Base-by-base conservation (phyloP, 2,797 vertebrate species). In the Sandelia bainsii region DNA sequence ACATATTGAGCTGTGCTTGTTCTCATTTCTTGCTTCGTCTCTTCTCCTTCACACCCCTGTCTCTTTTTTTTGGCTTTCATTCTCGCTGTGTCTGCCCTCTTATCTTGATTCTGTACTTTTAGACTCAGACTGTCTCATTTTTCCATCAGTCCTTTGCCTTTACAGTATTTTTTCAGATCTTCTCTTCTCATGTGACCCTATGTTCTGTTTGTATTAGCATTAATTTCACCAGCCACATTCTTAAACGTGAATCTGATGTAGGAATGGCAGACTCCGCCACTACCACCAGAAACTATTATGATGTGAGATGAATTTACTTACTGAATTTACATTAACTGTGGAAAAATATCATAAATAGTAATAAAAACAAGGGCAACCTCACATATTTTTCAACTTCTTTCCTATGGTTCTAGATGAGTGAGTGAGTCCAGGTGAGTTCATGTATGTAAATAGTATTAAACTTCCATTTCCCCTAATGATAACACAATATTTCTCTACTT, bases 11-110 rank as follows among this genome's bases (percentile, higher is more conserved):
- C 60, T 19, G 16, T 22, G 19, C 62, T 56, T 42, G 39, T 44
- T 75, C 29, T 71, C 59, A 62, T 79, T 68, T 77, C 51, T 64
- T 25, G 58, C 66, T 48, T 59, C 53, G 53, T 75, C 73, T 54
- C 40, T 42, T 34, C 56, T 57, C 42, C 65, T 32, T 60, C 54
- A 51, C 54, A 34, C 22, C 19, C 32, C 52, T 42, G 46, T 13
- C 52, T 51, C 20, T 46, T 61, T 56, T n/a, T 40, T 64, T 23
- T 0, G 3, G n/a, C 12, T 64, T 62, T 48, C 50, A 46, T 64
- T 42, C 58, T 63, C 25, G 20, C 52, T 4, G 12, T 1, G 1
- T 70, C 39, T 58, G 32, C 49, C 19, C 46, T 59, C n/a, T 60
- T 62, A 50, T 58, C 53, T 22, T 40, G 57, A 39, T 60, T 48